Evolutionary conservation across 92 coral and sea anemone species (phyloP).

Genomic region (Scolanthus callimorphus): DNA sequence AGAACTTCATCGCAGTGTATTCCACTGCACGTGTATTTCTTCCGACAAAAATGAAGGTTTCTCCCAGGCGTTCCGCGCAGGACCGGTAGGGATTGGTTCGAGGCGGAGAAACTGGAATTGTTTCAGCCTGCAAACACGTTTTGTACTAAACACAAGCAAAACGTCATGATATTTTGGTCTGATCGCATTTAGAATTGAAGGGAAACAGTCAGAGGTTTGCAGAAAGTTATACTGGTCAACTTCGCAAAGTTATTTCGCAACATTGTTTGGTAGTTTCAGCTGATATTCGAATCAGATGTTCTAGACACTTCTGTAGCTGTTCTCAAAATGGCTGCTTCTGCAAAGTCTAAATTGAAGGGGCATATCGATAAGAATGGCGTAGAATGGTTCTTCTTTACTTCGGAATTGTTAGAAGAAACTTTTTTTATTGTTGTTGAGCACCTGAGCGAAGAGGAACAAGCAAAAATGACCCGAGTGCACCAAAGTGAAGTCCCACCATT

Average conservation of each 20-base stretch:
- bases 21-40: conserved; percentile 26
- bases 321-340: background rate
- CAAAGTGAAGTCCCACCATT: background rate
- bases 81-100: background rate
- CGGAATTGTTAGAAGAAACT: background rate
- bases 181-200: no score
- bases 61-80: conserved; percentile 18
- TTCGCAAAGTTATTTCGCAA: no score
- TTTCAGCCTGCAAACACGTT: no score
- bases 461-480: background rate
- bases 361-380: background rate
- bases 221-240: no score
- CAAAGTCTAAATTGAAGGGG: background rate
- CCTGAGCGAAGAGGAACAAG: background rate
- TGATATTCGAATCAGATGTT: no score
- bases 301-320: no score
- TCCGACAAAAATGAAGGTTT: conserved; percentile 1
- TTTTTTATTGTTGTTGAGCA: background rate
- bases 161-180: no score
- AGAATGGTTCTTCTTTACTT: background rate
- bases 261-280: no score
- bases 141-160: no score
- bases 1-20: conserved; percentile 60
- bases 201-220: no score
- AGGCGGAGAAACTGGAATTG: no score